Evolutionary conservation across 1,140 invertebrate species (phyloP).

Genomic region (Onthophagus taurus): DNA sequence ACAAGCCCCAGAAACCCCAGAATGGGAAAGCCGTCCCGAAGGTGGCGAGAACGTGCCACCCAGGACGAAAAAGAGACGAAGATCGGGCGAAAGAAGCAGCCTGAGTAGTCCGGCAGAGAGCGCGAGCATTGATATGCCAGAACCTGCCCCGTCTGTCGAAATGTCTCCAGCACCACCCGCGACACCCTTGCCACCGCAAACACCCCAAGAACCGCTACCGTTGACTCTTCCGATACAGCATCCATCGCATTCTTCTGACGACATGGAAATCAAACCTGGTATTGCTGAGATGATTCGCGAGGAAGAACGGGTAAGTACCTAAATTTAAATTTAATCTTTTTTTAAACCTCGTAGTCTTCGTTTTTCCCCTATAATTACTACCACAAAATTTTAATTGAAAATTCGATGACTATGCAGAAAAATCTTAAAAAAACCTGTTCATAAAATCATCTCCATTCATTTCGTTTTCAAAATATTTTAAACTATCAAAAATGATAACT

Average conservation of each 20-base stretch:
- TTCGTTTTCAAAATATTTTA: too few species aligned
- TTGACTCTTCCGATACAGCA: slow-evolving; percentile 40
- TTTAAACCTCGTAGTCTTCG: too few species aligned
- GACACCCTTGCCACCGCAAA: slow-evolving; percentile 36
- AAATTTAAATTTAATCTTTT: too few species aligned
- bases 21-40: slow-evolving; percentile 18
- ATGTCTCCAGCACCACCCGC: slow-evolving; percentile 37
- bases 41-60: slow-evolving; percentile 16
- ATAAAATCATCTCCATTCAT: too few species aligned
- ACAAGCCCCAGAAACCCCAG: slow-evolving; percentile 19
- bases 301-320: slow-evolving; percentile 91
- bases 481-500: too few species aligned
- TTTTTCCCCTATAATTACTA: too few species aligned
- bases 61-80: slow-evolving; percentile 31
- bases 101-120: slow-evolving; percentile 35
- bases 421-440: too few species aligned
- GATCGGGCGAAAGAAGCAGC: slow-evolving; percentile 35
- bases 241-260: slow-evolving; percentile 45
- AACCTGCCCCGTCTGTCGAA: slow-evolving; percentile 38
- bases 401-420: too few species aligned
- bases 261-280: slow-evolving; percentile 84
- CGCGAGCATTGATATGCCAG: slow-evolving; percentile 32
- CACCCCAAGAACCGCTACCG: slow-evolving; percentile 38
- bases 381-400: too few species aligned
- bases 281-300: slow-evolving; percentile 92